Evolutionary conservation across 2,113 vertebrate genomes (phyloP), one percentile per base, ranked within the genome.

Genomic region (Prochilodus magdalenae): DNA sequence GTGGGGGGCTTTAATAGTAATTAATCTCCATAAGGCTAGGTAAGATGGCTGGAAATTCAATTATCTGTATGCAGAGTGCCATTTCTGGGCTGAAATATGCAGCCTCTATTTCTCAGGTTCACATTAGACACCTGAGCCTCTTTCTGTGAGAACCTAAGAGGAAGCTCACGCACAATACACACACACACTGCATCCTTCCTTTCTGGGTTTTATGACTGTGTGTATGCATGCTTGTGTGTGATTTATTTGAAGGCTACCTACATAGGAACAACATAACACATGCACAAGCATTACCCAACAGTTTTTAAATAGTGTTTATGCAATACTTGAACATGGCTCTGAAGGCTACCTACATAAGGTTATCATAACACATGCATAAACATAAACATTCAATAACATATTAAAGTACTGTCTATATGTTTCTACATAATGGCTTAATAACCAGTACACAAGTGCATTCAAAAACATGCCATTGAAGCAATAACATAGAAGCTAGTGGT

Each of bases 11-110:
- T 94, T 91, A 90, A 94, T 93, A 95, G 96, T 97, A 97, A 98
- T 98, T 98, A 98, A 99, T 98, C 96, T 97, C 96, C 96, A 97
- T 97, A 96, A 98, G 92, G 96, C 94, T 95, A 96, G 96, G 96
- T 96, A 96, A 94, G 95, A 96, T 93, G 95, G 95, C 94, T 95
- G 93, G 89, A 95, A 97, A 93, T 94, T 92, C 88, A 94, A 94
- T 94, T 93, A 93, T 87, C 78, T 80, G 84, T 87, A 93, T 83
- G 80, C 81, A 80, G 81, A 65, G 73, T 91, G 91, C 91, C 94
- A 95, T 94, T 83, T 85, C 94, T 92, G 94, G 83, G 91, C 91
- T 90, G 88, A 90, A 92, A 94, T 93, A 93, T 91, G 91, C 90
- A 88, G 90, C 90, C 88, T 94, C 91, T 94, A 94, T 97, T 95